Evolutionary conservation across 2,113 vertebrate genomes (phyloP).

Genomic region (Thymallus thymallus): DNA sequence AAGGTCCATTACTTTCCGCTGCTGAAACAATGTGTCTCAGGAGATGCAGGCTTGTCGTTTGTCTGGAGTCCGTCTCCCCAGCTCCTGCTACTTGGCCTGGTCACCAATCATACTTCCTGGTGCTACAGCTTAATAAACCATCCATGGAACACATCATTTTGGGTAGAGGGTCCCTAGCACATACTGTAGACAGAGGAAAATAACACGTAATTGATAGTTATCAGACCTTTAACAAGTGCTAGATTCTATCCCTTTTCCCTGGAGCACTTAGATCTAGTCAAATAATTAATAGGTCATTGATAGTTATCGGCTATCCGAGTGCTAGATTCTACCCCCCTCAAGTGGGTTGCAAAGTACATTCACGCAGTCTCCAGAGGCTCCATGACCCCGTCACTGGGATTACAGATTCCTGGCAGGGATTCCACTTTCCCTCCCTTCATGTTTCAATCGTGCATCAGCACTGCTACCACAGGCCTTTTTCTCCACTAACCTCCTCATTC

Average conservation of each 20-base stretch:
- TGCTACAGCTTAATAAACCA: neutral
- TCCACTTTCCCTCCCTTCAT: constrained; percentile 43
- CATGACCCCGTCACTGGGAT: constrained; percentile 73
- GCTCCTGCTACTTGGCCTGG: neutral
- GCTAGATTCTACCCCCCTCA: too few relatives aligned
- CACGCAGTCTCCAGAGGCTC: constrained; percentile 70
- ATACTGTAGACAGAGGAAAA: too few relatives aligned
- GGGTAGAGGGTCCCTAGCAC: too few relatives aligned
- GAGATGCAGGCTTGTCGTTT: too few relatives aligned
- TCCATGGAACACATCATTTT: neutral
- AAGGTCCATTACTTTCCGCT: constrained; percentile 12
- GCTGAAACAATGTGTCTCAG: neutral
- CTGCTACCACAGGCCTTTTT: constrained; percentile 56
- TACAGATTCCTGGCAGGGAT: constrained; percentile 62
- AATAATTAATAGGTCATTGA: too few relatives aligned
- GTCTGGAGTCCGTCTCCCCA: neutral
- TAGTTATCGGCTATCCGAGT: too few relatives aligned
- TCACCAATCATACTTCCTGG: neutral
- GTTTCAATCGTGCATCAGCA: constrained; percentile 69
- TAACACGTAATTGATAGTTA: too few relatives aligned
- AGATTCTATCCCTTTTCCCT: too few relatives aligned
- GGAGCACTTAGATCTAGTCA: neutral
- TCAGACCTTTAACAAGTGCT: too few relatives aligned
- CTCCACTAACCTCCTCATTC: neutral
- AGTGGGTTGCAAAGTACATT: constrained; percentile 27